A percentile compares a stretch with the other conserved stretches of the same genome.
Conservation (phyloP, 1,140 invertebrate genomes). For the Macrobrachium nipponense region DNA sequence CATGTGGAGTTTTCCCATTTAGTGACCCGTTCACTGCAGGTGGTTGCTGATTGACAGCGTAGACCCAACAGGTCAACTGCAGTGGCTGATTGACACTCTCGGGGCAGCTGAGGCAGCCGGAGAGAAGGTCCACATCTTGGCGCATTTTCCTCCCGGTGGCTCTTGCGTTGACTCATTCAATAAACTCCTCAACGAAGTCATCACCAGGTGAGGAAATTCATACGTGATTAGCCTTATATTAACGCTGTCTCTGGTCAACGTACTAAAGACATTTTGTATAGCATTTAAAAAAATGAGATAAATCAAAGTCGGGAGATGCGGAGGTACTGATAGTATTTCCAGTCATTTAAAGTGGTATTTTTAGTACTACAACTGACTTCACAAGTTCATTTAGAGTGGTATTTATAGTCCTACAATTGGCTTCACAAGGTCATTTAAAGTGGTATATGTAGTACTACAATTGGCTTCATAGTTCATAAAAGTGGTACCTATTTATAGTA, state of each 20-base stretch:
- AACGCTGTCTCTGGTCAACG: background rate
- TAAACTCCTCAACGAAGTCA: slow-evolving; percentile 88
- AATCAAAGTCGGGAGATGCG: too few relatives aligned
- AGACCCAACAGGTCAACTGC: slow-evolving; percentile 92
- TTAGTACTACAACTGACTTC: too few relatives aligned
- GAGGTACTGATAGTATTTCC: too few relatives aligned
- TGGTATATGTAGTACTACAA: too few relatives aligned
- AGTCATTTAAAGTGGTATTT: too few relatives aligned
- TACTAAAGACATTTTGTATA: background rate
- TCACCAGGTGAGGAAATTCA: slow-evolving; percentile 75
- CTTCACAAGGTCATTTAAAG: too few relatives aligned
- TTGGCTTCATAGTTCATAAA: too few relatives aligned
- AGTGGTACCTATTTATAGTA: too few relatives aligned
- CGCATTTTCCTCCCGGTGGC: slow-evolving; percentile 97
- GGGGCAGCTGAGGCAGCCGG: slow-evolving; percentile 91
- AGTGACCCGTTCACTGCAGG: slow-evolving; percentile 69
- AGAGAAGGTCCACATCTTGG: slow-evolving; percentile 97
- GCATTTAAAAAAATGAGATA: background rate
- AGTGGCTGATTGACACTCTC: slow-evolving; percentile 95
- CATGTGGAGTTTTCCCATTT: background rate
- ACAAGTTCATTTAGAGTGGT: too few relatives aligned
- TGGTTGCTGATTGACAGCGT: slow-evolving; percentile 97
- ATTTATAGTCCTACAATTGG: too few relatives aligned
- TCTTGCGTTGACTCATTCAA: slow-evolving; percentile 93
- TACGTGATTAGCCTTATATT: background rate